These are phyloP conservation scores for Musca domestica DNA, from an alignment of 1,140 invertebrate species.

Conservation along the genomic window DNA sequence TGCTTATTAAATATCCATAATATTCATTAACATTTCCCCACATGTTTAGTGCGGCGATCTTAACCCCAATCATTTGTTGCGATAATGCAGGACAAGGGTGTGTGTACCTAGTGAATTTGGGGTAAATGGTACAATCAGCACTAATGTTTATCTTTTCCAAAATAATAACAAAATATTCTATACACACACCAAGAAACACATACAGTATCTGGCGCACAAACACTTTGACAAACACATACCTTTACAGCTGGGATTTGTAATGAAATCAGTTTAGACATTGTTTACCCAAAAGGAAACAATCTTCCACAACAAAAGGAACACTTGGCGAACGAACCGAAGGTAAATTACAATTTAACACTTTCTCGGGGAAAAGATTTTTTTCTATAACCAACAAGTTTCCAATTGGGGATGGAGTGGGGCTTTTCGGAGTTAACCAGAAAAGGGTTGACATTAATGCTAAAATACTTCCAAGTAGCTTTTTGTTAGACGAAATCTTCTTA, in stretches of 20 bases:
- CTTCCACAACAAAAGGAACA: too few relatives aligned
- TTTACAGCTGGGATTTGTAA: not conserved
- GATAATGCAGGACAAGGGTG: not conserved
- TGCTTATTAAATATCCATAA: slow-evolving; percentile 4
- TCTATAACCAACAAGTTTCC: not conserved
- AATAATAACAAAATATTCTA: not conserved
- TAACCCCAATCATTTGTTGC: not conserved
- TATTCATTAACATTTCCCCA: slow-evolving; percentile 5
- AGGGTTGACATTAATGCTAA: slow-evolving; percentile 1
- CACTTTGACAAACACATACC: too few relatives aligned
- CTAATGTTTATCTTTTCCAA: slow-evolving; percentile 36
- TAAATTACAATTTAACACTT: too few relatives aligned
- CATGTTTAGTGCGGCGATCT: too few relatives aligned
- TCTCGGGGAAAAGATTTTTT: too few relatives aligned
- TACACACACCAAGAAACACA: too few relatives aligned
- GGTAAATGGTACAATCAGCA: slow-evolving; percentile 33
- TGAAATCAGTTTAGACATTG: slow-evolving; percentile 9
- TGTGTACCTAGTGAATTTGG: not conserved
- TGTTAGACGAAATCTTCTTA: not conserved
- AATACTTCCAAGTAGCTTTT: not conserved
- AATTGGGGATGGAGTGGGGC: not conserved
- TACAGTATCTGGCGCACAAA: too few relatives aligned
- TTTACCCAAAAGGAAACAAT: not conserved
- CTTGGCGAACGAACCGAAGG: too few relatives aligned
- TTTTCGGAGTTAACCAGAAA: not conserved